Percentiles rank a stretch among this genome's conserved stretches.
Evolutionary conservation across 2,888 invertebrate species (phyloP).

Genomic region (Parasteatoda lunata): DNA sequence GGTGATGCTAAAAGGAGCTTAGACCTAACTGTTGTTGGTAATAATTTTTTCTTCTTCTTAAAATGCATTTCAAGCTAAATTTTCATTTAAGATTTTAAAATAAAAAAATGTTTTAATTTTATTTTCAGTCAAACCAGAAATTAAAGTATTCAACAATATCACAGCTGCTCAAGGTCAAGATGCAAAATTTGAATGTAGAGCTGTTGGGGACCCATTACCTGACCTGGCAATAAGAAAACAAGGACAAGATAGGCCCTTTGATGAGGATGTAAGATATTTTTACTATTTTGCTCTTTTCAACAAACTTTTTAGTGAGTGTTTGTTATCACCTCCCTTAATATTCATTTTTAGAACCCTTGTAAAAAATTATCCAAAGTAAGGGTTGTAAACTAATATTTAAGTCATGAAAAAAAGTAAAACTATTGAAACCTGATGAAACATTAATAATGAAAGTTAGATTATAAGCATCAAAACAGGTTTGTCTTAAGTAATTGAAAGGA

Average conservation of each 20-base stretch:
- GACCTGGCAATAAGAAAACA: conserved; percentile 88
- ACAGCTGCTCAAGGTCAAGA: conserved; percentile 57
- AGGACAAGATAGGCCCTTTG: conserved; percentile 76
- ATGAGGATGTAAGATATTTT: conserved; percentile 37
- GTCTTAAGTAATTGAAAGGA: too few species aligned
- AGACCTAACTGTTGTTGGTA: conserved; percentile 68
- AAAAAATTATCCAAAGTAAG: too few species aligned
- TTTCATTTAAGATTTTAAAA: neutral
- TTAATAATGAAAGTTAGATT: too few species aligned
- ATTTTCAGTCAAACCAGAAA: conserved; percentile 64
- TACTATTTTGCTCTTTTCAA: neutral
- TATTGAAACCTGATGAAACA: too few species aligned
- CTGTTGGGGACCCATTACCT: conserved; percentile 87
- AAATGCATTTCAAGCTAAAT: neutral
- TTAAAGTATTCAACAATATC: conserved; percentile 59
- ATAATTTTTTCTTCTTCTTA: neutral
- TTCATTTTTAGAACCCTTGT: too few species aligned
- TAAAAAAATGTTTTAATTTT: neutral
- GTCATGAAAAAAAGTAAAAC: too few species aligned
- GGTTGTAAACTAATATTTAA: too few species aligned
- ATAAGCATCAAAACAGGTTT: too few species aligned
- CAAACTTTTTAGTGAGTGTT: neutral
- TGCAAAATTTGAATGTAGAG: conserved; percentile 82
- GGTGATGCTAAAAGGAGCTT: conserved; percentile 79
- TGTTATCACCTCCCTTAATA: too few species aligned